Conservation (phyloP, 2,113 vertebrate genomes). For the Heterotilapia buettikoferi region DNA sequence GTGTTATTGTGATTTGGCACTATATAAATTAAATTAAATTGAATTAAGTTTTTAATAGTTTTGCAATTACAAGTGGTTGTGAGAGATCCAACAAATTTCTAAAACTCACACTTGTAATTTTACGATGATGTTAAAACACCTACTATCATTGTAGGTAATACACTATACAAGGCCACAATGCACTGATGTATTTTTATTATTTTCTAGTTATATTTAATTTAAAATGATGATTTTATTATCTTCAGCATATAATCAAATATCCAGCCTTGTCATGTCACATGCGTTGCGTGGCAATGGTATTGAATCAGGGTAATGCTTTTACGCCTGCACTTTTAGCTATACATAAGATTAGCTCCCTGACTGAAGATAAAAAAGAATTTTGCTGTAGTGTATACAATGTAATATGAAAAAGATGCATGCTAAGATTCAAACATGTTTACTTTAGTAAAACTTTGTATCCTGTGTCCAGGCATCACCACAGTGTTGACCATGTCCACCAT, state of each 20-base stretch:
- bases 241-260: not conserved
- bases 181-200: not conserved
- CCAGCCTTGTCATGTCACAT: not conserved
- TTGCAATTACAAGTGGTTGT: not conserved
- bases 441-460: not conserved
- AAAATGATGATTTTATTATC: not conserved
- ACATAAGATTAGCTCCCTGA: not conserved
- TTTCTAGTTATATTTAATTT: not conserved
- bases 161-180: not conserved
- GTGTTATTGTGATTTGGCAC: not conserved
- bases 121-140: not conserved
- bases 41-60: not conserved
- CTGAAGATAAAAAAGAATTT: not conserved
- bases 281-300: not conserved
- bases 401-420: not conserved
- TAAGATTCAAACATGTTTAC: not conserved
- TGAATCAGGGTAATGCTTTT: not conserved
- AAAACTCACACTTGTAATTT: not conserved
- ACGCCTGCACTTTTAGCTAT: not conserved
- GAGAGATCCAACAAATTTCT: not conserved
- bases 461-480: constrained; percentile 82
- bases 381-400: not conserved
- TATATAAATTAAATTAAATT: not conserved
- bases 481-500: constrained; percentile 93
- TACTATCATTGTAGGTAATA: not conserved